A percentile compares a stretch with the other conserved stretches of the same genome.
phyloP scores from a whole-genome alignment of 2,797 vertebrate species.

The Mycteria americana region DNA sequence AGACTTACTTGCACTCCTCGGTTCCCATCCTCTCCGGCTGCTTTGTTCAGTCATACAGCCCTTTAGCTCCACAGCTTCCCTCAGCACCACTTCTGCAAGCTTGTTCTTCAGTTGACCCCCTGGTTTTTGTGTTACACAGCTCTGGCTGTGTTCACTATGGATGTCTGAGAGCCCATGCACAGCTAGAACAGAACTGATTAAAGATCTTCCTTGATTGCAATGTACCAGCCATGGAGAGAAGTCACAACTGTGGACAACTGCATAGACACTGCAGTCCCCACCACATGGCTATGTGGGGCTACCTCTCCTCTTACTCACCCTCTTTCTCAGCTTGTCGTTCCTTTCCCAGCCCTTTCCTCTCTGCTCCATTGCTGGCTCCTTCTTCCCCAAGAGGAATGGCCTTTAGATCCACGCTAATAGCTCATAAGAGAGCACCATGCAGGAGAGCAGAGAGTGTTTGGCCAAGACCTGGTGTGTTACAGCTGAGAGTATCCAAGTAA shows the following conservation, averaged over 20 bases:
- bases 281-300: fast-evolving
- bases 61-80: background rate
- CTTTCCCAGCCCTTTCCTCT: background rate
- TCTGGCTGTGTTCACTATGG: background rate
- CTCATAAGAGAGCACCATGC: background rate
- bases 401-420: background rate
- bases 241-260: background rate
- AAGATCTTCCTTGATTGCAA: background rate
- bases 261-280: background rate
- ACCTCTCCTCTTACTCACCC: background rate
- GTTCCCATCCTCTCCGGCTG: background rate
- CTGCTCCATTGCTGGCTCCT: background rate
- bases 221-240: background rate
- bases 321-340: background rate
- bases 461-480: background rate
- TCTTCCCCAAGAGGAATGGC: background rate
- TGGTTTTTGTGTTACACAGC: background rate
- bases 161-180: background rate
- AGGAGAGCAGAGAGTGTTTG: background rate
- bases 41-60: background rate
- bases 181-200: background rate
- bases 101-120: background rate
- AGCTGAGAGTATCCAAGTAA: background rate
- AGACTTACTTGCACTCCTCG: background rate
- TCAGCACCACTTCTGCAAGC: background rate